These are phyloP conservation scores for Watsonalla binaria DNA, from an alignment of 2,888 invertebrate genomes.

Conservation along the genomic window DNA sequence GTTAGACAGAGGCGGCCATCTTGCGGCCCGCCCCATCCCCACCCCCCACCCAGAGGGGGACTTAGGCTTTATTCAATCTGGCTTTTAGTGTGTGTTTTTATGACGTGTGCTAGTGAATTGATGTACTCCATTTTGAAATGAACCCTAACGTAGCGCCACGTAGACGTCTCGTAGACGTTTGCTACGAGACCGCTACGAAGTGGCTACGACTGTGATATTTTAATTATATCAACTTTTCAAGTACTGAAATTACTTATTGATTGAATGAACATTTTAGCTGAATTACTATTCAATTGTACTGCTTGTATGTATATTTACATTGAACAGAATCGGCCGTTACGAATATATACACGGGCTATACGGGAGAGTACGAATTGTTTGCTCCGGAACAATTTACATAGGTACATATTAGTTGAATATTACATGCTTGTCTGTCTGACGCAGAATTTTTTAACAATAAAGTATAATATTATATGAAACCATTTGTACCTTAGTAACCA, in stretches of 20 bases:
- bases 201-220: slow-evolving; percentile 15
- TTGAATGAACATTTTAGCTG: background rate
- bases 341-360: too few species aligned
- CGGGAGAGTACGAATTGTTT: too few species aligned
- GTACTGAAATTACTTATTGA: background rate
- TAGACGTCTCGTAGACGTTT: slow-evolving; percentile 24
- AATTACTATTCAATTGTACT: background rate
- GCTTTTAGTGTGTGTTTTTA: slow-evolving; percentile 41
- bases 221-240: background rate
- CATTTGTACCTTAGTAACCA: too few species aligned
- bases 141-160: slow-evolving; percentile 6
- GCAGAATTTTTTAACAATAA: too few species aligned
- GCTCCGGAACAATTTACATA: too few species aligned
- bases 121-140: slow-evolving; percentile 24
- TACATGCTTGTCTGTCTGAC: too few species aligned
- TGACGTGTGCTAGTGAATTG: slow-evolving; percentile 38
- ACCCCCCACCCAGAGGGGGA: slow-evolving; percentile 35
- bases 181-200: slow-evolving; percentile 29
- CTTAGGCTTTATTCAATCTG: slow-evolving; percentile 56
- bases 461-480: too few species aligned
- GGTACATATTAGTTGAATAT: too few species aligned
- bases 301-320: too few species aligned
- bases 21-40: slow-evolving; percentile 39
- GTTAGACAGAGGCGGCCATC: slow-evolving; percentile 74
- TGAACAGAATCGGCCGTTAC: too few species aligned